Base-by-base conservation (phyloP, 2,113 vertebrate species). In the Bufo bufo region DNA sequence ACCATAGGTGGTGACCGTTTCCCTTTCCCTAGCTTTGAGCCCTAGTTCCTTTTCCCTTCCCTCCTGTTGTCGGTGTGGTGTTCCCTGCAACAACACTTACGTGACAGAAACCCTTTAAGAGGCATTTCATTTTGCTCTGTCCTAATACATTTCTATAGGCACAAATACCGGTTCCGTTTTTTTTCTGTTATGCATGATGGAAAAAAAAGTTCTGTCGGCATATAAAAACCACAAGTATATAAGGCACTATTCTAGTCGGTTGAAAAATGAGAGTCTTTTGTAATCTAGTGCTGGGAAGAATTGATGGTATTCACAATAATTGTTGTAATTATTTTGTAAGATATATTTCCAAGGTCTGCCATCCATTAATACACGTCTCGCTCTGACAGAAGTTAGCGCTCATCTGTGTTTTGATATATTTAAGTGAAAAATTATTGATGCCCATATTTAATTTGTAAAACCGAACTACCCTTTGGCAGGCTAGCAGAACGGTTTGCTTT, bases 371-470 rank as follows among this genome's bases (percentile, higher is more conserved):
- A 13, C 52, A 72, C 47, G 59, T 87, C 81, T 49, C 8, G 63
- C 85, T 23, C 23, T 52, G 72, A 65, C 74, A 86, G 49, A 79
- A 77, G 58, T 65, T 63, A 49, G 17, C 72, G 58, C 85, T 77
- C 72, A 77, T 61, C 47, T 86, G 58, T 86, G 85, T 86, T 86
- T 78, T 86, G 74, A 86, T 50, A 63, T 66, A 65, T 77, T 77
- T 52, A 52, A 12, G 56, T 86, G 49, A 74, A 50, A 78, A 78
- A 79, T 50, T 86, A 79, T 79, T 79, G 74, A 78, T 43, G 85
- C 85, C 74, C 85, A 78, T 86, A 77, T 66, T 86, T 52, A 47
- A 86, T 66, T 77, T 66, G 58, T 65, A 65, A 17, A 78, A 78
- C 13, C 45, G 13, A 52, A 79, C 58, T 79, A 61, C 17, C 72